Percentiles rank a stretch among this genome's conserved stretches.
Evolutionary conservation across 2,888 invertebrate genomes (phyloP).

Genomic region (Phrixothrix hirtus): DNA sequence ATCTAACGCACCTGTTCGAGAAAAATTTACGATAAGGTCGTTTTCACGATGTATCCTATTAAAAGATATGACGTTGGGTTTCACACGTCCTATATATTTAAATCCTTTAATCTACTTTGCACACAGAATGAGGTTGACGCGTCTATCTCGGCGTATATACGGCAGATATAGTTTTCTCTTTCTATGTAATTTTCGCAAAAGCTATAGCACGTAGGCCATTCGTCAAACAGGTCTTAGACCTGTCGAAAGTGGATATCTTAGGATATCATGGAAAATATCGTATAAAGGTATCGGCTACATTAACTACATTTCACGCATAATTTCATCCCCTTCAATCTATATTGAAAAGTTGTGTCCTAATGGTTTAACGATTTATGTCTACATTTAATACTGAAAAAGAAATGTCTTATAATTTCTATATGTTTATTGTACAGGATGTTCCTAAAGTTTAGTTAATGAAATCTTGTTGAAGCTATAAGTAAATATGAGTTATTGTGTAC

Average conservation of each 20-base stretch:
- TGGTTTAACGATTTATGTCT: background rate
- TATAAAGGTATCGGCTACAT: constrained; percentile 19
- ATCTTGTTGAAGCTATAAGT: too few relatives aligned
- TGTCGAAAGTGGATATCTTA: constrained; percentile 33
- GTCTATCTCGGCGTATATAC: constrained; percentile 21
- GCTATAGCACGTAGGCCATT: constrained; percentile 31
- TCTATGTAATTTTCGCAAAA: constrained; percentile 34
- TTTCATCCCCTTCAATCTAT: background rate
- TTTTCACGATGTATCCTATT: constrained; percentile 20
- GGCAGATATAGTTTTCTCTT: constrained; percentile 13
- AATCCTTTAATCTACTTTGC: constrained; percentile 31
- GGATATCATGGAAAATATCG: constrained; percentile 21
- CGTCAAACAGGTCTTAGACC: constrained; percentile 36
- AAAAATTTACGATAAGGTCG: background rate
- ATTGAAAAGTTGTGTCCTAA: background rate
- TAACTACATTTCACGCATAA: constrained; percentile 17
- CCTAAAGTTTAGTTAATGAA: too few relatives aligned
- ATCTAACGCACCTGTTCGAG: background rate
- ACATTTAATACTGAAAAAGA: background rate
- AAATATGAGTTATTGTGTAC: too few relatives aligned
- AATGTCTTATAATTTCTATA: too few relatives aligned
- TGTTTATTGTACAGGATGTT: too few relatives aligned
- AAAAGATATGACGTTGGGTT: constrained; percentile 22
- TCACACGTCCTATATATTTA: constrained; percentile 21
- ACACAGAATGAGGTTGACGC: constrained; percentile 24